phyloP scores from a whole-genome alignment of 1,140 invertebrate genomes.

The Ectropis grisescens region DNA sequence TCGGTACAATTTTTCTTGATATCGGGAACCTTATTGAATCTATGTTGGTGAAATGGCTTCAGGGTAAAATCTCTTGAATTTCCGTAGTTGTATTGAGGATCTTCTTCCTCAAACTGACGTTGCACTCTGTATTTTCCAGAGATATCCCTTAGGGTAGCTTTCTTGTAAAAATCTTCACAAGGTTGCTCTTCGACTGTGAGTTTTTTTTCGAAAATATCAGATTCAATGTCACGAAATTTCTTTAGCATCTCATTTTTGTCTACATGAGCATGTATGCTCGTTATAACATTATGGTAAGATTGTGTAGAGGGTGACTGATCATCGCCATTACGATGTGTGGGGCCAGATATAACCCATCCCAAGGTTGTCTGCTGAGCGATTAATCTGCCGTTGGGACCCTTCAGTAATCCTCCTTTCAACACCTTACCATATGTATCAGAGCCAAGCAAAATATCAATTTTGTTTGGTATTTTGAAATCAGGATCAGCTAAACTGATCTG shows the following conservation, averaged over 20 bases:
- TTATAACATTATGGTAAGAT: neutral
- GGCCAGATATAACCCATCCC: slow-evolving; percentile 14
- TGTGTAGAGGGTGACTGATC: too few species aligned
- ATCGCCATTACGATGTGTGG: too few species aligned
- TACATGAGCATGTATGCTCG: slow-evolving; percentile 3
- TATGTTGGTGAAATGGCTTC: slow-evolving; percentile 3
- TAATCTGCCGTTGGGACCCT: neutral
- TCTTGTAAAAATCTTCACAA: slow-evolving; percentile 9
- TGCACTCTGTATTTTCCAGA: slow-evolving; percentile 12
- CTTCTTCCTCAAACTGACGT: slow-evolving; percentile 6
- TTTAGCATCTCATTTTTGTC: slow-evolving; percentile 9
- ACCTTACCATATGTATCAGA: slow-evolving; percentile 8
- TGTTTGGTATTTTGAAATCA: slow-evolving; percentile 2
- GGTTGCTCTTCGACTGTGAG: slow-evolving; percentile 7
- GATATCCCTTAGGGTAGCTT: slow-evolving; percentile 6
- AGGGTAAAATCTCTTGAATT: slow-evolving; percentile 7
- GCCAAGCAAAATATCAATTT: slow-evolving; percentile 12
- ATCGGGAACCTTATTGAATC: slow-evolving; percentile 4
- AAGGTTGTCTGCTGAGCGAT: slow-evolving; percentile 9
- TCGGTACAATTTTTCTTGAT: slow-evolving; percentile 6
- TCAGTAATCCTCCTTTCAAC: slow-evolving; percentile 2
- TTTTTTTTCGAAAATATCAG: neutral
- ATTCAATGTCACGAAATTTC: slow-evolving; percentile 14
- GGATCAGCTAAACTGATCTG: slow-evolving; percentile 5
- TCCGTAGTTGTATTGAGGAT: slow-evolving; percentile 6